These are phyloP conservation scores for Okapia johnstoni DNA, from an alignment of 2,113 vertebrate genomes.

Conservation along the genomic window DNA sequence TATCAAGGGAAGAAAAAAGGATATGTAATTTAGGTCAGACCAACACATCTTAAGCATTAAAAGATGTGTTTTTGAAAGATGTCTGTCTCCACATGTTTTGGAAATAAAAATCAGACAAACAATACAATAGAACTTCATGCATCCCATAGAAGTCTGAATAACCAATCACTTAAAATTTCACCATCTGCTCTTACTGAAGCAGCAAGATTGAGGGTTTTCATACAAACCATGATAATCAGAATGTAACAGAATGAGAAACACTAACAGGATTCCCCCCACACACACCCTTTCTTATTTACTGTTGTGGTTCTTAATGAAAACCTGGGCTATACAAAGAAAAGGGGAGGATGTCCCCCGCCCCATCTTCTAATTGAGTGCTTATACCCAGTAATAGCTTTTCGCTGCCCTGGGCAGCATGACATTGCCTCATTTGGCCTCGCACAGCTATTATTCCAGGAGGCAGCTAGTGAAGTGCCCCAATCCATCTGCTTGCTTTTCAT, in stretches of 20 bases:
- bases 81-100: constrained; percentile 46
- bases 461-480: constrained; percentile 43
- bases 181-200: constrained; percentile 79
- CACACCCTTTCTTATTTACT: neutral
- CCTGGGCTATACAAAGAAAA: constrained; percentile 14
- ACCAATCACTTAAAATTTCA: constrained; percentile 72
- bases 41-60: constrained; percentile 37
- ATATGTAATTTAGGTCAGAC: constrained; percentile 31
- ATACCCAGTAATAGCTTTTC: constrained; percentile 65
- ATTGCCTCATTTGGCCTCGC: constrained; percentile 61
- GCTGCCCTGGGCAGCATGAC: constrained; percentile 50
- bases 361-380: constrained; percentile 47
- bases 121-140: constrained; percentile 59
- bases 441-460: constrained; percentile 67
- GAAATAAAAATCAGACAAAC: constrained; percentile 63
- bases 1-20: constrained; percentile 20
- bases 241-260: constrained; percentile 47
- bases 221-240: constrained; percentile 55
- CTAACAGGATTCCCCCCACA: neutral
- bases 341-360: neutral
- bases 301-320: constrained; percentile 60
- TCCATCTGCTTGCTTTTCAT: constrained; percentile 78
- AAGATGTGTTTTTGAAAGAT: constrained; percentile 31
- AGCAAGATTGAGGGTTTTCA: constrained; percentile 54
- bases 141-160: constrained; percentile 65